Conservation (phyloP, 2,888 invertebrate genomes). For the Galerucella nymphaeae region DNA sequence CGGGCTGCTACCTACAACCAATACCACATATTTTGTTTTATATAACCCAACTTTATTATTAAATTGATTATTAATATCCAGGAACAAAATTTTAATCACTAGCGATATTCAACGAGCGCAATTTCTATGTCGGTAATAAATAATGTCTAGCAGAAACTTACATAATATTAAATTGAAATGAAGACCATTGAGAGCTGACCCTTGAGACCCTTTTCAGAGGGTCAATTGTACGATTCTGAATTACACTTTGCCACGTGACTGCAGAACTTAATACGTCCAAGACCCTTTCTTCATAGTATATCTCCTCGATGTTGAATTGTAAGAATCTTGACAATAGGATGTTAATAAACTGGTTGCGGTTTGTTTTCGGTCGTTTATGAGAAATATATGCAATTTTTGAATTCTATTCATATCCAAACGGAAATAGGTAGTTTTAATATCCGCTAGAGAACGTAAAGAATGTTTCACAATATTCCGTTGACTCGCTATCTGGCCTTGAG, state of each 20-base stretch:
- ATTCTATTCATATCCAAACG: constrained; percentile 1
- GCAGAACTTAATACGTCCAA: constrained; percentile 39
- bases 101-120: constrained; percentile 13
- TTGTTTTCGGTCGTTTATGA: constrained; percentile 6
- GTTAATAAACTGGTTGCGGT: constrained; percentile 40
- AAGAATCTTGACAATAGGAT: constrained; percentile 41
- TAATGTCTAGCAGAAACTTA: constrained; percentile 44
- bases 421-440: too few relatives aligned
- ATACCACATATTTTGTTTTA: too few relatives aligned
- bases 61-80: neutral
- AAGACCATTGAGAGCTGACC: constrained; percentile 45
- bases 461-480: too few relatives aligned
- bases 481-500: too few relatives aligned
- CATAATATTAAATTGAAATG: constrained; percentile 49
- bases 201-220: constrained; percentile 41
- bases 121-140: constrained; percentile 41
- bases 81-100: constrained; percentile 11
- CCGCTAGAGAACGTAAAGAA: too few relatives aligned
- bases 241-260: constrained; percentile 46
- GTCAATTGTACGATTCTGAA: constrained; percentile 44
- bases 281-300: constrained; percentile 37
- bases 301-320: constrained; percentile 35
- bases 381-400: neutral
- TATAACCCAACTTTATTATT: neutral
- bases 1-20: too few relatives aligned